phyloP scores from a whole-genome alignment of 2,888 invertebrate species.

The Toxonevra muliebris region DNA sequence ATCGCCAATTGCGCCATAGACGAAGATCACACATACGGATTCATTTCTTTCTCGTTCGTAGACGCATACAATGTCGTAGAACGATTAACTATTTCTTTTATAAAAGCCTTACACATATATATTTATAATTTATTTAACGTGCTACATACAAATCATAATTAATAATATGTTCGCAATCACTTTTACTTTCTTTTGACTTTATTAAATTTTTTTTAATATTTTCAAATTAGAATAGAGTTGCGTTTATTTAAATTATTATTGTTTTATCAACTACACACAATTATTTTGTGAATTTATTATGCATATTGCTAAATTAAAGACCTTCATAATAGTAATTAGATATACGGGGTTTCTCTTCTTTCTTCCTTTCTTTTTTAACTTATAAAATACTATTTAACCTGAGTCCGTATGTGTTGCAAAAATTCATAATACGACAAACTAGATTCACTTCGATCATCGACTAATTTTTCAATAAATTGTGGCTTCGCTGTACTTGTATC shows the following conservation, averaged over 20 bases:
- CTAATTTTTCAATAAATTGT: conserved; percentile 85
- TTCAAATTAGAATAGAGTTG: background rate
- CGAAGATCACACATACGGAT: too few relatives aligned
- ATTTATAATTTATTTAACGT: too few relatives aligned
- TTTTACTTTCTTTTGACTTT: too few relatives aligned
- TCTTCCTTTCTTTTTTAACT: conserved; percentile 36
- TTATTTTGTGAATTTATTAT: conserved; percentile 7
- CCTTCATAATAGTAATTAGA: conserved; percentile 8
- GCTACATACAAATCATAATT: too few relatives aligned
- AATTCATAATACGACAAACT: conserved; percentile 98
- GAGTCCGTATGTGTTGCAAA: conserved; percentile 90
- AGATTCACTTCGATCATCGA: conserved; percentile 94
- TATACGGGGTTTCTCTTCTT: conserved; percentile 20
- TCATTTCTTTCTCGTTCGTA: too few relatives aligned
- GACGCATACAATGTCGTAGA: too few relatives aligned
- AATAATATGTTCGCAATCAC: too few relatives aligned
- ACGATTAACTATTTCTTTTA: too few relatives aligned
- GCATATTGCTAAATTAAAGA: conserved; percentile 7
- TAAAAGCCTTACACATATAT: too few relatives aligned
- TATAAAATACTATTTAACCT: conserved; percentile 78
- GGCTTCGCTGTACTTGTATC: conserved; percentile 89
- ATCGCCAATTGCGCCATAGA: too few relatives aligned
- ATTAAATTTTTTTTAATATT: too few relatives aligned
- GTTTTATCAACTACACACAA: background rate
- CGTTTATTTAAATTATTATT: background rate